Evolutionary conservation across 1,140 invertebrate species (phyloP).

Genomic region (Whitmania pigra): DNA sequence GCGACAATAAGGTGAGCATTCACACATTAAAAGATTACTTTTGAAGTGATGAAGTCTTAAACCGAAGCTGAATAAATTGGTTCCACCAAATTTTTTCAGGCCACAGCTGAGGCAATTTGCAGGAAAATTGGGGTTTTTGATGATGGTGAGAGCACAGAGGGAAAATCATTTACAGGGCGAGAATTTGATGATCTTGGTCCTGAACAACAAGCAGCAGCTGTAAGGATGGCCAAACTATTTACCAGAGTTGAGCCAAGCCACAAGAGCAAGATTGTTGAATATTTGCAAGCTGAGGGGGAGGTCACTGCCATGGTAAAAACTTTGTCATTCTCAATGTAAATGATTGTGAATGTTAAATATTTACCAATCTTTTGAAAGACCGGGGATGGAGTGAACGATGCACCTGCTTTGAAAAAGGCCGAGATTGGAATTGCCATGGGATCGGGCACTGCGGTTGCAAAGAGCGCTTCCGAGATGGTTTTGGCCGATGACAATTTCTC

Average conservation of each 20-base stretch:
- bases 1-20: constrained; percentile 76
- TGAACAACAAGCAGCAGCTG: constrained; percentile 77
- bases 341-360: no score
- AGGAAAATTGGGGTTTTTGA: constrained; percentile 86
- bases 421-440: constrained; percentile 94
- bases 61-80: neutral
- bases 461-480: constrained; percentile 99
- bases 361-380: constrained; percentile 44
- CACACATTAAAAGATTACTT: neutral
- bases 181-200: constrained; percentile 93
- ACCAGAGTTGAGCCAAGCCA: constrained; percentile 97
- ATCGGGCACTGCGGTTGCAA: constrained; percentile 97
- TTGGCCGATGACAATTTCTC: constrained; percentile 99
- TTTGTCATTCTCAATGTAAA: neutral
- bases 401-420: constrained; percentile 91
- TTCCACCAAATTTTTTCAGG: constrained; percentile 26
- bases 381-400: constrained; percentile 99
- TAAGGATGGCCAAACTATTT: constrained; percentile 79
- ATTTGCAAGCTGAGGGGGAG: constrained; percentile 94
- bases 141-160: constrained; percentile 90
- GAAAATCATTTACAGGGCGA: constrained; percentile 77
- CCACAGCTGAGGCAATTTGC: constrained; percentile 22
- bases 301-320: constrained; percentile 79
- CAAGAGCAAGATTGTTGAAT: constrained; percentile 99
- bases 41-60: no score